These are phyloP conservation scores for Willowsia nigromaculata DNA, from an alignment of 2,888 invertebrate genomes.

Conservation along the genomic window DNA sequence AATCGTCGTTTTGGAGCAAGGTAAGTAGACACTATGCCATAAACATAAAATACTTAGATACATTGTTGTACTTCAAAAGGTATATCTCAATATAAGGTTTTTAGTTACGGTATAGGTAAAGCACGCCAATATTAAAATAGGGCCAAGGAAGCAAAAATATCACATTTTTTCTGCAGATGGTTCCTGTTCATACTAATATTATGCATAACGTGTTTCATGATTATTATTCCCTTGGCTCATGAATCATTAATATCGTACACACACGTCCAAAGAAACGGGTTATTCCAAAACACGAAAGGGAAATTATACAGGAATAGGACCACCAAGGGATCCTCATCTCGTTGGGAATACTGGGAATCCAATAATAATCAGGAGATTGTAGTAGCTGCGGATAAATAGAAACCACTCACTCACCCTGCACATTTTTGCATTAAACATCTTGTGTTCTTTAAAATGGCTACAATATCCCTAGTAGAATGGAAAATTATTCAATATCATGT, in stretches of 20 bases:
- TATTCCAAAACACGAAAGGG: too few species aligned
- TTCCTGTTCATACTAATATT: not conserved
- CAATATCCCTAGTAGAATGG: not conserved
- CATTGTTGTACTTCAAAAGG: too few species aligned
- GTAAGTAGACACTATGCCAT: conserved; percentile 55
- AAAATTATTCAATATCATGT: not conserved
- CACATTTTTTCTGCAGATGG: not conserved
- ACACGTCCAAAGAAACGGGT: not conserved
- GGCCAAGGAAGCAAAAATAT: not conserved
- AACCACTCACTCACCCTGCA: too few species aligned
- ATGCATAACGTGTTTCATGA: conserved; percentile 3
- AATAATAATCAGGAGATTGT: too few species aligned
- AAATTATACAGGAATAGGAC: too few species aligned
- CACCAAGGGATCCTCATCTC: not conserved
- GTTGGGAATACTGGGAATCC: too few species aligned
- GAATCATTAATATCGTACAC: conserved; percentile 14
- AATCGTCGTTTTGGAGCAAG: conserved; percentile 78
- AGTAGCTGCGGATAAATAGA: too few species aligned
- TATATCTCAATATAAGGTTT: too few species aligned
- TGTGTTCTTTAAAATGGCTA: too few species aligned
- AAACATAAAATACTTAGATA: not conserved
- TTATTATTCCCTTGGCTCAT: conserved; percentile 24
- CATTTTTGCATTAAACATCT: not conserved
- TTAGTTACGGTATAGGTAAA: not conserved
- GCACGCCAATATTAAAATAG: not conserved